Conservation (phyloP, 2,888 invertebrate species). For the Seira sanloemensis region DNA sequence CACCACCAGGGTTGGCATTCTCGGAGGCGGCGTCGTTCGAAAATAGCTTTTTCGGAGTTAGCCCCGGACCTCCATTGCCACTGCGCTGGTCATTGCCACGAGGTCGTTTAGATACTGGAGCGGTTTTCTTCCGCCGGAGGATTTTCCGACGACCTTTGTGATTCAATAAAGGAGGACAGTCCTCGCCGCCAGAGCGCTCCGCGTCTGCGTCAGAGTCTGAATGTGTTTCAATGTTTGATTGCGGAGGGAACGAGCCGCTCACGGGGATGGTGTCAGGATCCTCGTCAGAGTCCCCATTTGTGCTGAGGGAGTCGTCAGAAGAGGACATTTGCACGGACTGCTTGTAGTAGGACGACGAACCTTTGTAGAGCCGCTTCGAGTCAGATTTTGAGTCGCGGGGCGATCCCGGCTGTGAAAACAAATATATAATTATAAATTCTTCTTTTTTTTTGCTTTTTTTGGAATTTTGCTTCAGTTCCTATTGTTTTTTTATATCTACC, state of each 20-base stretch:
- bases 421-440: background rate
- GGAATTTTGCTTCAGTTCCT: too few relatives aligned
- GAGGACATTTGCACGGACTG: constrained; percentile 63
- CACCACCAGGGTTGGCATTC: background rate
- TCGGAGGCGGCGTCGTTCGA: background rate
- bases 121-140: constrained; percentile 77
- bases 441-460: too few relatives aligned
- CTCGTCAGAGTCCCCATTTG: constrained; percentile 55
- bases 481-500: constrained; percentile 72
- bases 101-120: background rate
- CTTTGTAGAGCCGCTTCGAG: constrained; percentile 37
- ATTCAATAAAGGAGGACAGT: constrained; percentile 54
- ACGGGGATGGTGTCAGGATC: constrained; percentile 65
- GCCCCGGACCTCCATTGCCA: constrained; percentile 12
- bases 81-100: background rate
- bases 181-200: constrained; percentile 76
- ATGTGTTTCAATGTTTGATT: constrained; percentile 72
- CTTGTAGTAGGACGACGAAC: constrained; percentile 37
- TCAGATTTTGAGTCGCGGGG: constrained; percentile 35
- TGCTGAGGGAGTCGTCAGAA: constrained; percentile 70
- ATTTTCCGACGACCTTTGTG: constrained; percentile 75
- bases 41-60: background rate
- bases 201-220: constrained; percentile 77
- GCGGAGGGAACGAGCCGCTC: constrained; percentile 47
- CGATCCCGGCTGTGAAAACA: constrained; percentile 33